Evolutionary conservation across 1,140 invertebrate genomes (phyloP), one percentile per base, ranked within the genome.

Genomic region (Drosophila repleta): DNA sequence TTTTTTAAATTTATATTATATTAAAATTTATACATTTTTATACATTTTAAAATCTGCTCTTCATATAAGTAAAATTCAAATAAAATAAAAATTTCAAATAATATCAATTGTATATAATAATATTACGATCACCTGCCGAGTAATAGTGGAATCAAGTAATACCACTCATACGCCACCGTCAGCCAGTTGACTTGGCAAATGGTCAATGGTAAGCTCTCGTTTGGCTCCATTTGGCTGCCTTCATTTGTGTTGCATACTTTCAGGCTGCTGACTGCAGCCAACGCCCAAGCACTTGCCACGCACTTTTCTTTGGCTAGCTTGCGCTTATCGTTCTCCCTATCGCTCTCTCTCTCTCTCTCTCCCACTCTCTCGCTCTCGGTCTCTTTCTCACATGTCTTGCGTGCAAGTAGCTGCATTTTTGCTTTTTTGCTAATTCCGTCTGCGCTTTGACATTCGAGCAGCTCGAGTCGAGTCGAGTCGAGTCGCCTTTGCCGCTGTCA

Each of bases 401-500:
- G 79, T 78, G 75, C 79, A 83, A 83, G 79, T 83, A 76, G 79
- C 79, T 83, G 79, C 79, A 83, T 83, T 83, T 83, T 83, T 83
- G 79, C 79, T 79, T 78, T 83, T 83, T 83, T 83, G 79, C 79
- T 83, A 83, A 83, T 83, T 83, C 79, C 79, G 66, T 49, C 74
- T 74, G 55, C 55, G 55, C 71, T 57, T 56, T 82, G 79, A 83
- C 79, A 72, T 83, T 82, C 62, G 71, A 78, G 63, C 70, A 71
- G 74, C 57, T 78, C 13, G 45, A 48, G 45, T 48, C 45, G 45
- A 20, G 45, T 48, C 45, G 45, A 20, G 18, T 10, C 18, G 20
- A 39, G 55, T 55, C 43, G 49, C 61, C 35, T 43, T 65, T 46
- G 29, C 35, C 79, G 80, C 78, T 83, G 75, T 79, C 79, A 83